Percentiles rank a stretch among this genome's conserved stretches.
Evolutionary conservation across 1,140 invertebrate genomes (phyloP).

Genomic region (Pseudachorutes palmiensis): DNA sequence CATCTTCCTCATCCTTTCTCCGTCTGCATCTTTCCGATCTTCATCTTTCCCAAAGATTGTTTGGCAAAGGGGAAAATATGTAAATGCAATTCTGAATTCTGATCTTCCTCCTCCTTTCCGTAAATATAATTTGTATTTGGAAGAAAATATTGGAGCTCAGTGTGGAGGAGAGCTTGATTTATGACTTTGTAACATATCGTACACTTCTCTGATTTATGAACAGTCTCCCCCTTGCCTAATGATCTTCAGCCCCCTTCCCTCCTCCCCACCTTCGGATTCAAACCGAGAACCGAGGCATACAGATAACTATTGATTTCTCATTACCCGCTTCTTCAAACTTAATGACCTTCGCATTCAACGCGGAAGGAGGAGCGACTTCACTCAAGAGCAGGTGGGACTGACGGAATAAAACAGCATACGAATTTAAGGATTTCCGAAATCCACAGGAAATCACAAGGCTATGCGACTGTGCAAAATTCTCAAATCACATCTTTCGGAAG

Average conservation of each 20-base stretch:
- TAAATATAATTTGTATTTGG: constrained; percentile 5
- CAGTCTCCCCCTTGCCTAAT: neutral
- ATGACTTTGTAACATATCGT: constrained; percentile 12
- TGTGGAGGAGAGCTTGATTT: constrained; percentile 1
- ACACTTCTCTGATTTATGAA: constrained; percentile 10
- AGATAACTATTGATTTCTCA: constrained; percentile 14
- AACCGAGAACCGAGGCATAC: too few species aligned
- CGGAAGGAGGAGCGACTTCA: neutral
- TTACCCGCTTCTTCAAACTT: neutral
- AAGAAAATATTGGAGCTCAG: neutral
- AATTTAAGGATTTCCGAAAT: neutral
- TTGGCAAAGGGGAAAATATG: neutral
- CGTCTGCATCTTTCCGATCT: too few species aligned
- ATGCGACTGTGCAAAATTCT: too few species aligned
- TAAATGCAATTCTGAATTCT: neutral
- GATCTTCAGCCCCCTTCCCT: neutral
- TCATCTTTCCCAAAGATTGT: neutral
- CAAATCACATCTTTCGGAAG: too few species aligned
- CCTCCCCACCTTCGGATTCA: neutral
- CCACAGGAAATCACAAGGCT: too few species aligned
- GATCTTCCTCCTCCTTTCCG: neutral
- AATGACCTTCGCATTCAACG: neutral
- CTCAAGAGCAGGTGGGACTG: neutral
- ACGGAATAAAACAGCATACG: neutral
- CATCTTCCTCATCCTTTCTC: neutral